phyloP scores from a whole-genome alignment of 2,113 vertebrate species.

The Pipra filicauda region DNA sequence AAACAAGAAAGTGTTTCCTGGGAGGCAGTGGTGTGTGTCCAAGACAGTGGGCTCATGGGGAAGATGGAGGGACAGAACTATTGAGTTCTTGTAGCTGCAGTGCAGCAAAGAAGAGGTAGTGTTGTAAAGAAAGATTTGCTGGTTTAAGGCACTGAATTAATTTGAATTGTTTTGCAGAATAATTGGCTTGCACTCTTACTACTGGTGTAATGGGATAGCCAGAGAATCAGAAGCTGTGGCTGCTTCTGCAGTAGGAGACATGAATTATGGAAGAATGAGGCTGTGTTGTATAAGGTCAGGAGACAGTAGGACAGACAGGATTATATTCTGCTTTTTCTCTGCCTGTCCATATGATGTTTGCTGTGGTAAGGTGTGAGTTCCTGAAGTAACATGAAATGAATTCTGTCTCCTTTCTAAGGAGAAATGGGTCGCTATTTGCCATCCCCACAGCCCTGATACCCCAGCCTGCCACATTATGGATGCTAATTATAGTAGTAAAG shows the following conservation, averaged over 20 bases:
- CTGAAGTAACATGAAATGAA: neutral
- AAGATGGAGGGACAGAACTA: neutral
- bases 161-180: neutral
- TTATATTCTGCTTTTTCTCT: neutral
- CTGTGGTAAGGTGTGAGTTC: neutral
- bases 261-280: slow-evolving; percentile 5
- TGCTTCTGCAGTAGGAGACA: neutral
- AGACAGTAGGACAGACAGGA: neutral
- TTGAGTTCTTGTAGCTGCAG: neutral
- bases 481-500: neutral
- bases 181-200: neutral
- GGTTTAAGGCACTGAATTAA: neutral
- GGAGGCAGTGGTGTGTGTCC: neutral
- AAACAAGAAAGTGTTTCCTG: neutral
- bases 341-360: neutral
- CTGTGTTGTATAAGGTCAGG: neutral
- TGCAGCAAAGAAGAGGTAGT: neutral
- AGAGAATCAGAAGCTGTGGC: neutral
- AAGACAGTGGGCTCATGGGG: neutral
- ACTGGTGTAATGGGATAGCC: neutral
- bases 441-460: neutral
- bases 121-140: neutral
- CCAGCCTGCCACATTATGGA: neutral
- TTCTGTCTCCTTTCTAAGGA: neutral
- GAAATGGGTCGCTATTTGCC: neutral